Evolutionary conservation across 2,888 invertebrate genomes (phyloP), one percentile per base, ranked within the genome.

Genomic region (Campoletis raptor): DNA sequence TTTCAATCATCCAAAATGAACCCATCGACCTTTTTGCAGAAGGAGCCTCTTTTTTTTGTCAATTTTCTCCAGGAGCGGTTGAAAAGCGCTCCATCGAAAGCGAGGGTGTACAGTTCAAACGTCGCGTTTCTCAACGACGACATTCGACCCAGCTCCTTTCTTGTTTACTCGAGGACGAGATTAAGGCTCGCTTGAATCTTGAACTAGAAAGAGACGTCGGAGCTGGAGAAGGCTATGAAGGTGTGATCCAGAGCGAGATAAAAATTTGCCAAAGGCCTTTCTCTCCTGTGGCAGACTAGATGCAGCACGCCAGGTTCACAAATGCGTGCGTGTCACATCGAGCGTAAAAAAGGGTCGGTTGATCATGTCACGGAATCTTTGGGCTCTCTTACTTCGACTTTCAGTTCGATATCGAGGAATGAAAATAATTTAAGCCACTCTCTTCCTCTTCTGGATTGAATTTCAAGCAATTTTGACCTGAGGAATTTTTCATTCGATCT

Each of bases 151-250:
- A 36, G 48, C 61, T 77, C 61, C 76, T 74, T 72, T 85, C 81
- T 77, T 85, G 64, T 85, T 85, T 85, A 81, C 81, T 18, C 84
- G 74, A 77, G 76, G 72, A 76, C 81, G 85, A 85, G 61, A 85
- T 85, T 85, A 70, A 76, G 76, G 76, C 70, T 24, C 48, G n/a
- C 52, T 10, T 30, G 74, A 73, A 48, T 45, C 70, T 61, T 45
- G 30, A 57, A 15, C 72, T 42, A 67, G 42, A 54, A 69, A 48
- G 66, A 48, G 48, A 54, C 21, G 8, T 40, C 21, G 24, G 36
- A 48, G 40, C 74, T 73, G 48, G 24, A 48, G 54, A 80, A 74
- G 24, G 74, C 5, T 12, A 79, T 67, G 74, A 61, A 76, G 57
- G 24, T 18, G 45, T 45, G 73, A 61, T 76, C 64, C 74, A 36